Evolutionary conservation across 2,888 invertebrate species (phyloP), one percentile per base, ranked within the genome.

Genomic region (Drosophila emarginata): DNA sequence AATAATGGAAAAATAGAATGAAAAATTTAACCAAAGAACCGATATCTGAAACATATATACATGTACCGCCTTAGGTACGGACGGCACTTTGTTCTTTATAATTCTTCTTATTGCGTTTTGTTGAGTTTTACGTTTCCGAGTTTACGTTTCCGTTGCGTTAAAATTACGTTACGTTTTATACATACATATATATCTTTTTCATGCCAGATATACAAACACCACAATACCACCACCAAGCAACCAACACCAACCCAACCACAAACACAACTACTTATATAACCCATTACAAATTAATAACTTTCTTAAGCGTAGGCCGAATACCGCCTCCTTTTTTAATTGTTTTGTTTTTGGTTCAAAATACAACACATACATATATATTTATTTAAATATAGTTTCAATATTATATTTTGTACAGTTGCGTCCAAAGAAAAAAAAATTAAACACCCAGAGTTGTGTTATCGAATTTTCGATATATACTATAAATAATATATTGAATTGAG

Each of bases 41-140:
- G 26, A 61, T 54, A 62, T 53, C 37, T 61, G 54, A 62, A 53
- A 50, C 51, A 26, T 59, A 74, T 74, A 66, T 72, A 45, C 68
- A 76, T 85, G 65, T 80, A 83, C 83, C 79, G 79, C 81, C 79
- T 81, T 79, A 82, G 86, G 87, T 87, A 85, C 80, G 80, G 71
- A 81, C 77, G 88, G 86, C 83, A 86, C 82, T 81, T 77, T 80
- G 88, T 78, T 87, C 87, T 76, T 78, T 86, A 73, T 74, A 64
- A 64, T 77, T 80, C 87, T 82, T 82, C 88, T 82, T 86, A 82
- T 82, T 82, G 82, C 82, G 82, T 82, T 82, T 82, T 82, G 87
- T 82, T 82, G 87, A 88, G 87, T 82, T 63, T 71, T 82, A 82
- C 88, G 81, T 87, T 87, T 73, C 76, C 77, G 85, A 87, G 74